Conservation (phyloP, 2,888 invertebrate species). For the Apoderus coryli region DNA sequence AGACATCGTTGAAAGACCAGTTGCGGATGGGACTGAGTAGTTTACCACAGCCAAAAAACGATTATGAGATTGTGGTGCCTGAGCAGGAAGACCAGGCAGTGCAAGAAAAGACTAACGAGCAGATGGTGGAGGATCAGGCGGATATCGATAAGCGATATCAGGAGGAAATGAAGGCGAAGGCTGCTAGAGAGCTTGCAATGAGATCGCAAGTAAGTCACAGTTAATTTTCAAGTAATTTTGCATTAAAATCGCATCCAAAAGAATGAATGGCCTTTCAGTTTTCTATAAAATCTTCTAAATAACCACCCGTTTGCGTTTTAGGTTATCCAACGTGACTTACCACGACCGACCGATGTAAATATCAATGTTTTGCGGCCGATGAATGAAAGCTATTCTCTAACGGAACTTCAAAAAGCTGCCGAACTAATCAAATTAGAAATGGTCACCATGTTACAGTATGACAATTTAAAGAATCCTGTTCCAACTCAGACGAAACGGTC, state of each 20-base stretch:
- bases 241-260: no score
- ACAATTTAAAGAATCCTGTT: conserved; percentile 66
- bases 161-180: conserved; percentile 53
- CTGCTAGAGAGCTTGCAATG: conserved; percentile 54
- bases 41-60: conserved; percentile 86
- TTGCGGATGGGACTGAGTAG: conserved; percentile 63
- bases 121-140: conserved; percentile 67
- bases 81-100: conserved; percentile 51
- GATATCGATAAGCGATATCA: conserved; percentile 60
- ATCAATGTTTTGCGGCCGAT: conserved; percentile 63
- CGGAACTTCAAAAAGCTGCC: conserved; percentile 86
- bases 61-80: conserved; percentile 96
- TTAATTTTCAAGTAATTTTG: no score
- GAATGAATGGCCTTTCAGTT: no score
- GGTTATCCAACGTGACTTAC: conserved; percentile 71
- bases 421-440: conserved; percentile 93
- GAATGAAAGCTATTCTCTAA: conserved; percentile 61
- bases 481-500: conserved; percentile 35
- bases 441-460: conserved; percentile 88
- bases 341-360: conserved; percentile 78
- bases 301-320: conserved; percentile 2
- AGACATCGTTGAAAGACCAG: conserved; percentile 56
- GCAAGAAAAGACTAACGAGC: conserved; percentile 27
- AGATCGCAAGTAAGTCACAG: conserved; percentile 55
- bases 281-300: not conserved